Percentiles rank a stretch among this genome's conserved stretches.
phyloP scores from a whole-genome alignment of 2,888 invertebrate species.

The Homarus gammarus region DNA sequence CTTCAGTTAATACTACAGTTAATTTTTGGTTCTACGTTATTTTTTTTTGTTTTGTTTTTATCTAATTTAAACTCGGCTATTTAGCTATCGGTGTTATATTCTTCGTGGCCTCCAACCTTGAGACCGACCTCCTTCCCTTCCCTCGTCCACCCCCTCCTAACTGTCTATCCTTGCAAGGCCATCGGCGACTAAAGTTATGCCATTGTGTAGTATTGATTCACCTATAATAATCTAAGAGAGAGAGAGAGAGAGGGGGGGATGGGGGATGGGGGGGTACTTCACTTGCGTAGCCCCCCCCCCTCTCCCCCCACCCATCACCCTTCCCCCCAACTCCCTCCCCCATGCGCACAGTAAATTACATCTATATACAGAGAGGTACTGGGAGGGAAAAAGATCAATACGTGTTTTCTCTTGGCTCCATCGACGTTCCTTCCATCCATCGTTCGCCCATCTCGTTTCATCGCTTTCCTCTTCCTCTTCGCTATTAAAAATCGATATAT shows the following conservation, averaged over 20 bases:
- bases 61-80: not conserved
- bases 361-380: not conserved
- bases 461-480: not conserved
- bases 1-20: no score
- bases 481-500: not conserved
- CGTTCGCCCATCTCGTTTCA: not conserved
- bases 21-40: not conserved
- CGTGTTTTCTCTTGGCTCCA: not conserved
- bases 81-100: no score
- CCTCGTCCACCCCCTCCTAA: not conserved
- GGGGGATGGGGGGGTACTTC: not conserved
- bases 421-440: not conserved
- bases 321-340: not conserved
- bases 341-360: not conserved
- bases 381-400: no score
- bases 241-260: no score
- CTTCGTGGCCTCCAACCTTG: not conserved
- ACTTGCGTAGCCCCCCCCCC: not conserved
- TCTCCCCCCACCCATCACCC: not conserved
- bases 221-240: not conserved
- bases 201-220: not conserved
- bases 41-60: not conserved
- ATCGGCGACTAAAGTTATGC: not conserved
- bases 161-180: not conserved
- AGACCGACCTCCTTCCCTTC: not conserved